Evolutionary conservation across 2,888 invertebrate species (phyloP).

Genomic region (Orchestes rusci): DNA sequence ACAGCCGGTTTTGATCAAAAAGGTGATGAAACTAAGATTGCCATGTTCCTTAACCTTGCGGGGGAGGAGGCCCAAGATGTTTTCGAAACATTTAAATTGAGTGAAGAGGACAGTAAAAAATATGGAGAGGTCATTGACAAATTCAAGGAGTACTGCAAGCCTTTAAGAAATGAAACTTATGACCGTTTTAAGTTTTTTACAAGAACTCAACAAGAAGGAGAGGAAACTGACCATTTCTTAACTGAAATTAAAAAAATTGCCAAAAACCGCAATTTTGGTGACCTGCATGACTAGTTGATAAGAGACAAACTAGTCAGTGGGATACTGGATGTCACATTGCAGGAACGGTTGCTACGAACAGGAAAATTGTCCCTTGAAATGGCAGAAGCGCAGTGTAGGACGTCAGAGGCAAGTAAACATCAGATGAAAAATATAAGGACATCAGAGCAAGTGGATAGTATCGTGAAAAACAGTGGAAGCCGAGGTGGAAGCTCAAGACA

Average conservation of each 20-base stretch:
- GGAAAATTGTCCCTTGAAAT: constrained; percentile 12
- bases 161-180: constrained; percentile 20
- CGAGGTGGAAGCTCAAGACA: background rate
- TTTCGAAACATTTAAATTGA: constrained; percentile 22
- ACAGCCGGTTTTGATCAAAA: constrained; percentile 6
- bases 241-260: constrained; percentile 23
- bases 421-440: constrained; percentile 24
- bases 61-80: constrained; percentile 24
- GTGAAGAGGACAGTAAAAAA: constrained; percentile 7
- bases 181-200: constrained; percentile 23
- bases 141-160: constrained; percentile 19
- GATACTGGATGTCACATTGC: constrained; percentile 19
- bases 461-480: background rate
- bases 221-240: constrained; percentile 20
- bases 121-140: constrained; percentile 8
- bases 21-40: constrained; percentile 16
- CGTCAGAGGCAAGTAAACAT: constrained; percentile 27
- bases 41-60: constrained; percentile 19
- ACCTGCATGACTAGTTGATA: constrained; percentile 17
- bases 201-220: constrained; percentile 20
- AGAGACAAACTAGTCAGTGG: constrained; percentile 24
- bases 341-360: constrained; percentile 23
- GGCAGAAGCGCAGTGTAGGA: constrained; percentile 23
- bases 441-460: constrained; percentile 21
- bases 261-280: constrained; percentile 21